These are phyloP conservation scores for Sebastes nivosus DNA, from an alignment of 2,797 vertebrate genomes.

Conservation along the genomic window DNA sequence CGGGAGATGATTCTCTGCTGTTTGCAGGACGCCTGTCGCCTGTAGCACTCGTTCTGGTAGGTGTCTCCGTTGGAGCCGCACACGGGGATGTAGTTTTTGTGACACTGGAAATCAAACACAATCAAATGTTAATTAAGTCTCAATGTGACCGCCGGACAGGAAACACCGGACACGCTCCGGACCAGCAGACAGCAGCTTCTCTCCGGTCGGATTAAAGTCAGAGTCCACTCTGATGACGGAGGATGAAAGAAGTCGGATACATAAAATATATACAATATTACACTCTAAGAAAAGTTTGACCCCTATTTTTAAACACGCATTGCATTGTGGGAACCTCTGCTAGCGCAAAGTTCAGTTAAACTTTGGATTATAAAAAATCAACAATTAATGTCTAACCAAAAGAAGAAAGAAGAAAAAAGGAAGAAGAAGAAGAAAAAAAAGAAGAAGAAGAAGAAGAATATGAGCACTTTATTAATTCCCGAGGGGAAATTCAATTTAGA, in stretches of 20 bases:
- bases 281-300: too few species aligned
- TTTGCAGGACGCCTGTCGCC: constrained; percentile 93
- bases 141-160: background rate
- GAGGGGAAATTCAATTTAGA: too few species aligned
- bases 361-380: too few species aligned
- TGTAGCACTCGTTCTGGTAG: constrained; percentile 96
- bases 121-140: constrained; percentile 6
- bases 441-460: too few species aligned
- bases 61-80: constrained; percentile 97
- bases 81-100: constrained; percentile 93
- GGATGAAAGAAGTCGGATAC: background rate
- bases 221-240: background rate
- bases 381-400: too few species aligned
- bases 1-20: constrained; percentile 92
- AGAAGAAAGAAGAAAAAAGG: too few species aligned
- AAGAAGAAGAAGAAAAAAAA: too few species aligned
- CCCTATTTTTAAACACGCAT: too few species aligned
- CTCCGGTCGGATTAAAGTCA: background rate
- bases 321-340: too few species aligned
- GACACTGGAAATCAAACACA: constrained; percentile 84
- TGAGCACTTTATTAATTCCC: too few species aligned
- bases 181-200: background rate
- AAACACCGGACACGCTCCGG: background rate
- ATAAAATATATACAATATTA: too few species aligned
- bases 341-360: too few species aligned